Percentiles rank a stretch among this genome's conserved stretches.
phyloP scores from a whole-genome alignment of 2,797 vertebrate genomes.

The Diglossa cyanea region DNA sequence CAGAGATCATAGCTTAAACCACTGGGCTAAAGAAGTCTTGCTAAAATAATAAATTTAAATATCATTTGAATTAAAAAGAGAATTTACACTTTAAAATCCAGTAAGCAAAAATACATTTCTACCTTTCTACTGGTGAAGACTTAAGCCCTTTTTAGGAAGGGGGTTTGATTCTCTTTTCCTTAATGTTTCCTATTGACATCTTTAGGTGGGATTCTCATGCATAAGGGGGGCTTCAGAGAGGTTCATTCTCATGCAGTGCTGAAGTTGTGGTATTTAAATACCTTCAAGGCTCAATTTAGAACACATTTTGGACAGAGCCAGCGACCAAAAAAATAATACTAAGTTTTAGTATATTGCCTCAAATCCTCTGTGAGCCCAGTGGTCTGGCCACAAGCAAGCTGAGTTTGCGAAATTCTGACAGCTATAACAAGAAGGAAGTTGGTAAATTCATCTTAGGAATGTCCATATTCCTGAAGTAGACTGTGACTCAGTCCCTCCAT shows the following conservation, averaged over 20 bases:
- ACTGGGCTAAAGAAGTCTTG: background rate
- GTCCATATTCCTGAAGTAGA: background rate
- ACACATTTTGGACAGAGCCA: background rate
- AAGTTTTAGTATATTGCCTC: background rate
- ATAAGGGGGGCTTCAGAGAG: background rate
- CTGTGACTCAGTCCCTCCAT: fast-evolving
- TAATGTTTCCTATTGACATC: fast-evolving
- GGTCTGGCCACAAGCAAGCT: background rate
- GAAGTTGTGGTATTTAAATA: background rate
- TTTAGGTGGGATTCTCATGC: background rate
- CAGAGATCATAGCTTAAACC: background rate
- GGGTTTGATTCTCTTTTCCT: background rate
- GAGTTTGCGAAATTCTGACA: background rate
- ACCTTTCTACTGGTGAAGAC: background rate
- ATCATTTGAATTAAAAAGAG: background rate
- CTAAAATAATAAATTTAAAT: background rate
- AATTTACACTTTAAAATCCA: background rate
- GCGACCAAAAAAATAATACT: background rate
- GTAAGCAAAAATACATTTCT: background rate
- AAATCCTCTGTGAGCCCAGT: background rate
- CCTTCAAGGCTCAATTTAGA: background rate
- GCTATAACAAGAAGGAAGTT: background rate
- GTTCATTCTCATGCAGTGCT: background rate
- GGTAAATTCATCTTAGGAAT: background rate
- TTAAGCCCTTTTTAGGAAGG: background rate